These are phyloP conservation scores for Lophotriccus pileatus DNA, from an alignment of 2,797 vertebrate species.

Conservation along the genomic window DNA sequence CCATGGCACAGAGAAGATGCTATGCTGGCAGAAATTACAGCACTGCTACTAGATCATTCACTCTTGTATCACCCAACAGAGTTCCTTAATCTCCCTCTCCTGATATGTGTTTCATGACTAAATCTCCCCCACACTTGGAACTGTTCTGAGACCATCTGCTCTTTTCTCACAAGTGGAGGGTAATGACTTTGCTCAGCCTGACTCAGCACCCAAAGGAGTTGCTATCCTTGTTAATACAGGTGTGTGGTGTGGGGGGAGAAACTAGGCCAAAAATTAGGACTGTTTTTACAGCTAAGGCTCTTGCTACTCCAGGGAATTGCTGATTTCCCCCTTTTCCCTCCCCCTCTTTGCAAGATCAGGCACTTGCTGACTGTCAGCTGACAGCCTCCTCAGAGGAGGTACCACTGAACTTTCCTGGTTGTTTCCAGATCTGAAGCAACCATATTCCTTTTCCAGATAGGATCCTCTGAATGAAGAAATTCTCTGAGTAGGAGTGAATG, in stretches of 20 bases:
- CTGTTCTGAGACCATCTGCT: not conserved
- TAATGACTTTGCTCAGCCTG: not conserved
- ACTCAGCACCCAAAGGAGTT: not conserved
- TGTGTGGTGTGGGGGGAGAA: not conserved
- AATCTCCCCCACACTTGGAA: not conserved
- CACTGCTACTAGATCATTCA: not conserved
- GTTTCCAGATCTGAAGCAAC: not conserved
- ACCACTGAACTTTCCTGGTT: not conserved
- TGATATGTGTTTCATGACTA: not conserved
- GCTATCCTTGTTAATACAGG: conserved; percentile 25
- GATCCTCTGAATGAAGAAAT: not conserved
- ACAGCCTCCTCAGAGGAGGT: not conserved
- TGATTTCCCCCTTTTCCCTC: not conserved
- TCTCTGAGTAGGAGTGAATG: not conserved
- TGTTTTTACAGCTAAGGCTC: conserved; percentile 8
- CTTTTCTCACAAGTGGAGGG: not conserved
- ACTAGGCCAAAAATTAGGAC: not conserved
- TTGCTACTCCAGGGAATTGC: not conserved
- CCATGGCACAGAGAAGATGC: not conserved
- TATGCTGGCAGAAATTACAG: not conserved
- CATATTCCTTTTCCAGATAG: not conserved
- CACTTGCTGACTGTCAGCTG: not conserved
- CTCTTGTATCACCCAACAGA: not conserved
- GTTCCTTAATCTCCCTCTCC: not conserved
- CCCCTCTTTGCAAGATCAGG: not conserved